Evolutionary conservation across 2,888 invertebrate genomes (phyloP), one percentile per base, ranked within the genome.

Genomic region (Athetis lepigone): DNA sequence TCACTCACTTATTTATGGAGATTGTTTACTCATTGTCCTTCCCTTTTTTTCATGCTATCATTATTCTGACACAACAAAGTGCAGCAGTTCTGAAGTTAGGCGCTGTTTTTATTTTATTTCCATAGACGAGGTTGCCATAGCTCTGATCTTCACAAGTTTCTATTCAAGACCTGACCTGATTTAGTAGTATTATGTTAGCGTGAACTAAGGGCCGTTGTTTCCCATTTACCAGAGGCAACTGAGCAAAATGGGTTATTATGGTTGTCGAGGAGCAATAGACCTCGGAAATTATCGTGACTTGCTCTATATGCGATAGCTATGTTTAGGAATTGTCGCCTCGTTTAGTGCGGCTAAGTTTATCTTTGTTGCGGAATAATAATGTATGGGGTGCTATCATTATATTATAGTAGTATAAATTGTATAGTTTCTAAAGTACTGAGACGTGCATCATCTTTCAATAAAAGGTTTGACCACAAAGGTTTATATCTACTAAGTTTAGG

Each of bases 241-340:
- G 33, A 39, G 47, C 25, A 43, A 56, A 56, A 51, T 61, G 50
- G 37, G 25, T 55, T 61, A 46, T 68, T 56, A 60, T 33, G 50
- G 40, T 51, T 51, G 70, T 69, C 29, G 27, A 50, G 29, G 25
- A 56, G 70, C 50, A 56, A 69, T 61, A 69, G 45, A 60, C 51
- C 50, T 55, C 19, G 45, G 50, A 23, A 55, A 56, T 69, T 37
- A 61, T 61, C 18, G 37, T 43, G 46, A 51, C 55, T 69, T 43
- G 23, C 42, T 47, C 9, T 23, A 21, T 49, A 49, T 56, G 25
- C n/a, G 37, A 27, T 19, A 13, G 27, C 27, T 60, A 8, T 18
- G 55, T 27, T 13, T 33, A 40, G 45, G 39, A 59, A 54, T 27
- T 45, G 40, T 23, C 21, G 7, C 27, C 21, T 65, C 16, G 33